Base-by-base conservation (phyloP, 2,797 vertebrate species). In the Peromyscus aztecus region DNA sequence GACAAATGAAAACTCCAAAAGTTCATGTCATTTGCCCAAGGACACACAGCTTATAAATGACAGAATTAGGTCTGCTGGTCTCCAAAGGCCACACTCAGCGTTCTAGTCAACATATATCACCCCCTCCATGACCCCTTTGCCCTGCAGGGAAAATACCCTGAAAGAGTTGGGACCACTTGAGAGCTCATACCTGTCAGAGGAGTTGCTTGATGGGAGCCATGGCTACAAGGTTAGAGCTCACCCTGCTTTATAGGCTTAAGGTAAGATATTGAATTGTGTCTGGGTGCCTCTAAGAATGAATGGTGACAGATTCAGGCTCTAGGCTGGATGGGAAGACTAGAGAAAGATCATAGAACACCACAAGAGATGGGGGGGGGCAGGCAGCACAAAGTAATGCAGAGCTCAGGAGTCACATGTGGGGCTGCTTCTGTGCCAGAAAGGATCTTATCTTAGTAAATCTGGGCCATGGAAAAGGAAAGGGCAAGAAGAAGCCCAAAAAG, bases 241-340 rank as follows among this genome's bases (percentile, higher is more conserved):
- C 46, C 89, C 90, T 96, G 87, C 46, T 55, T 81, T 65, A 77
- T 40, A 77, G 16, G 40, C 75, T 89, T 65, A 95, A 94, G 65
- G 80, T 71, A 92, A 97, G 71, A 97, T 87, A 81, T 92, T 80
- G 78, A 63, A 82, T 12, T 2, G 27, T 31, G 46, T 96, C 71
- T 94, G 52, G 89, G 71, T 52, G 6, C 16, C 57, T 73, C 63
- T 0, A 6, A 77, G 67, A 63, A 37, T 37, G 34, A 52, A 17
- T 17, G 19, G 16, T 67, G 84, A 78, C n/a, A 57, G 84, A 49
- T n/a, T 49, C 14, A 40, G 40, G 55, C 23, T 93, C 71, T 61
- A 17, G 8, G 71, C 27, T 21, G 4, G 37, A 57, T 29, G 3
- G 46, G 40, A n/a, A 86, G 76, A 87, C 63, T 23, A 13, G 77